These are phyloP conservation scores for Proteles cristata DNA, from an alignment of 2,113 vertebrate genomes.

Conservation along the genomic window DNA sequence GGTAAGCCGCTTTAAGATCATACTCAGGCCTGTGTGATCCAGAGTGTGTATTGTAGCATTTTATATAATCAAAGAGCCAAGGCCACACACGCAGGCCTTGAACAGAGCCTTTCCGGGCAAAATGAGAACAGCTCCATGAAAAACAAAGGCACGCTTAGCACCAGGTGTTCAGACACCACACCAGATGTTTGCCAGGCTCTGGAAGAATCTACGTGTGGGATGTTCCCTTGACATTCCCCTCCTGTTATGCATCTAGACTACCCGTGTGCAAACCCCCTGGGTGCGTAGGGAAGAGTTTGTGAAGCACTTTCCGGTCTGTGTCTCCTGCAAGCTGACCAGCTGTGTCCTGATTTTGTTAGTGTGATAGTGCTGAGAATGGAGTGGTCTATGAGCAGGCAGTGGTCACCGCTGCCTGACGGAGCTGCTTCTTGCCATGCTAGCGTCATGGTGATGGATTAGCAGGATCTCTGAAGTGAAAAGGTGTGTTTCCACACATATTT, in stretches of 20 bases:
- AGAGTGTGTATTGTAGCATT: constrained; percentile 2
- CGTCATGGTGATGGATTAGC: constrained; percentile 82
- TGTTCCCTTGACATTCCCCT: background rate
- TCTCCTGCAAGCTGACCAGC: constrained; percentile 37
- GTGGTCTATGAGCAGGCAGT: constrained; percentile 84
- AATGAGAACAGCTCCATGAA: constrained; percentile 28
- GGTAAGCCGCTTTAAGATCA: constrained; percentile 12
- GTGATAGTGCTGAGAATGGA: constrained; percentile 79
- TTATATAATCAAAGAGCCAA: constrained; percentile 41
- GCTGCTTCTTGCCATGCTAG: constrained; percentile 78
- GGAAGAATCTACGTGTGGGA: background rate
- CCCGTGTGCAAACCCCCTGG: background rate
- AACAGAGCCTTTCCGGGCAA: constrained; percentile 6
- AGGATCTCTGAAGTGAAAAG: constrained; percentile 76
- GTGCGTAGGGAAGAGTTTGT: background rate
- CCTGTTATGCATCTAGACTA: background rate
- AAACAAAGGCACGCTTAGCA: background rate
- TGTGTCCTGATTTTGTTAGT: constrained; percentile 72
- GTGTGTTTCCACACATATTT: constrained; percentile 80
- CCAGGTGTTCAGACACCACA: background rate
- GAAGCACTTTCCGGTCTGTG: background rate
- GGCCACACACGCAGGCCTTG: background rate
- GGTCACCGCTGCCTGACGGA: constrained; percentile 67
- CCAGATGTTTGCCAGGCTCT: background rate
- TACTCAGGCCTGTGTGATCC: background rate